Evolutionary conservation across 2,113 vertebrate species (phyloP).

Genomic region (Chiloscyllium plagiosum): DNA sequence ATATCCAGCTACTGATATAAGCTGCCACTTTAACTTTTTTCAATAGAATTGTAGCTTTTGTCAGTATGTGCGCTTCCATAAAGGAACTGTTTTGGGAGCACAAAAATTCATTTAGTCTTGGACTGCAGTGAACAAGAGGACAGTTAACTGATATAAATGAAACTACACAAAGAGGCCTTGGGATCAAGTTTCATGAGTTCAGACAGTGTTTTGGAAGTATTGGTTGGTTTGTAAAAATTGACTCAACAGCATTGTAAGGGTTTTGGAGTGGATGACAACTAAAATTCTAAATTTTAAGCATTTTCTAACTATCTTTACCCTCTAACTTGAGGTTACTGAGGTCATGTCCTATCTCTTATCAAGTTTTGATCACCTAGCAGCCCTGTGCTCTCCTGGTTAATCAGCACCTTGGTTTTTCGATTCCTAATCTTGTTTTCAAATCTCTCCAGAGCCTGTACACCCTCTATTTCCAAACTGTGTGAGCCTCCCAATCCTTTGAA

Average conservation of each 20-base stretch:
- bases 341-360: too few species aligned
- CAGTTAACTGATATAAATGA: background rate
- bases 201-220: background rate
- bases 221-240: background rate
- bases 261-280: background rate
- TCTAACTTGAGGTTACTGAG: too few species aligned
- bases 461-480: too few species aligned
- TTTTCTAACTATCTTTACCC: background rate
- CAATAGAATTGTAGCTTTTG: background rate
- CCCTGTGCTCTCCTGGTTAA: too few species aligned
- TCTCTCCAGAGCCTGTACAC: too few species aligned
- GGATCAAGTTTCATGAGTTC: background rate
- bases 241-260: too few species aligned
- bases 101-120: background rate
- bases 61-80: background rate
- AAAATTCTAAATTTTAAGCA: background rate
- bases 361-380: too few species aligned
- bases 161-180: background rate
- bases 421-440: too few species aligned
- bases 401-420: too few species aligned
- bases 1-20: background rate
- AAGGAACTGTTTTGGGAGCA: background rate
- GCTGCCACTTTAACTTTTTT: background rate
- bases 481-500: too few species aligned
- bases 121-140: background rate